A percentile compares a stretch with the other conserved stretches of the same genome.
Conservation (phyloP, 1,140 invertebrate genomes). For the Cydia pomonella region DNA sequence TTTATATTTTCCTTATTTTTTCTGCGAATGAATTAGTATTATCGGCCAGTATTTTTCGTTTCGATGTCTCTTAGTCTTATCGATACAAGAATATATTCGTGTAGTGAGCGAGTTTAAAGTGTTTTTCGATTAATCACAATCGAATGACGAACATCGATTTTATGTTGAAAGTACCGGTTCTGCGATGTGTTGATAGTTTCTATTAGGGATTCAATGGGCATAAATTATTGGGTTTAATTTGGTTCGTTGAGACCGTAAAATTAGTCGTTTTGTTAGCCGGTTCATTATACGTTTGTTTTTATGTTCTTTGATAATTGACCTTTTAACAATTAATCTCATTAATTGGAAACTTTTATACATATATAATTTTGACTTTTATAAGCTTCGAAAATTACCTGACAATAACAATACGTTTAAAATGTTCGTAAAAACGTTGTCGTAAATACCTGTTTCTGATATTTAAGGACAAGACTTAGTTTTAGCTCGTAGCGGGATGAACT, state of each 20-base stretch:
- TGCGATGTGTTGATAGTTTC: constrained; percentile 67
- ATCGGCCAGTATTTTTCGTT: constrained; percentile 69
- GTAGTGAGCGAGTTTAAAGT: constrained; percentile 65
- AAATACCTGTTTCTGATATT: too few relatives aligned
- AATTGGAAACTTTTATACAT: neutral
- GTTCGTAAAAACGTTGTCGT: too few relatives aligned
- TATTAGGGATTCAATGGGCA: constrained; percentile 77
- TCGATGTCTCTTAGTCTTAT: constrained; percentile 60
- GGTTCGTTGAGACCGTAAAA: constrained; percentile 59
- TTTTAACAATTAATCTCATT: constrained; percentile 8
- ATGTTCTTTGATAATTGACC: constrained; percentile 45
- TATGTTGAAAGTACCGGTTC: constrained; percentile 56
- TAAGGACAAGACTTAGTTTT: too few relatives aligned
- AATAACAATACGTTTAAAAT: neutral
- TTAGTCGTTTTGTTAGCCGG: constrained; percentile 56
- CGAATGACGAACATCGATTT: constrained; percentile 47
- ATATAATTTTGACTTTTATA: neutral
- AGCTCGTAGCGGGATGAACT: too few relatives aligned
- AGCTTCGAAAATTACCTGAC: neutral
- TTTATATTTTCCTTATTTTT: constrained; percentile 37
- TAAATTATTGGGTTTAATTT: constrained; percentile 75
- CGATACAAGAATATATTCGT: constrained; percentile 70
- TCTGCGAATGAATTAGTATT: constrained; percentile 55
- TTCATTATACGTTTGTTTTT: constrained; percentile 61
- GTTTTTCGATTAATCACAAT: constrained; percentile 70